Evolutionary conservation across 2,113 vertebrate species (phyloP).

Genomic region (Microcebus ravelobensis): DNA sequence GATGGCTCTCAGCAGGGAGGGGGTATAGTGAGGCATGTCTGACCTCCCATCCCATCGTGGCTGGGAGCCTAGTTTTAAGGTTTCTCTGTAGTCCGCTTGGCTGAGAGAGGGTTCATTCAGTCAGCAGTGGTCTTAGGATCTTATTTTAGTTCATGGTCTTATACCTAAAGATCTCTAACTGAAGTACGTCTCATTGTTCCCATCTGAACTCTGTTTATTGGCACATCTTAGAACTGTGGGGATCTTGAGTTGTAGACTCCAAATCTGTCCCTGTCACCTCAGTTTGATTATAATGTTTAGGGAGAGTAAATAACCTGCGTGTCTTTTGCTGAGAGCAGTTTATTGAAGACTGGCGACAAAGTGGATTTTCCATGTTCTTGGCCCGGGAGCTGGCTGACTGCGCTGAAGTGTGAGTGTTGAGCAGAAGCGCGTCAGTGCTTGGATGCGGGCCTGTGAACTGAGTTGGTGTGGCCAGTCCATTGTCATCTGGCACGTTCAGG

Average conservation of each 20-base stretch:
- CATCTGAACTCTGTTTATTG: background rate
- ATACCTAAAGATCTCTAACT: background rate
- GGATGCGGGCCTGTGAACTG: background rate
- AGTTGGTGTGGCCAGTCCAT: background rate
- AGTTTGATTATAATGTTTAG: background rate
- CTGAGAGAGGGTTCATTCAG: no score
- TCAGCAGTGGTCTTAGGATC: no score
- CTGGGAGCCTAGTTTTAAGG: no score
- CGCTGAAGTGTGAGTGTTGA: background rate
- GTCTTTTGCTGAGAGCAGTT: background rate
- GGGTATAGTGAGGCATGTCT: no score
- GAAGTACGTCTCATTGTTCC: background rate
- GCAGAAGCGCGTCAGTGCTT: rapidly evolving
- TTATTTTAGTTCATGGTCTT: no score
- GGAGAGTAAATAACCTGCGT: background rate
- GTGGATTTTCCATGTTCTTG: background rate
- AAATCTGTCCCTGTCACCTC: background rate
- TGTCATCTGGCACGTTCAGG: background rate
- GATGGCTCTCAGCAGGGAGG: no score
- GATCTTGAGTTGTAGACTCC: background rate
- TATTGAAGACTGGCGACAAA: background rate
- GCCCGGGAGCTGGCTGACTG: background rate
- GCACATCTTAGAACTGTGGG: background rate
- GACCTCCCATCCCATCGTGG: no score
- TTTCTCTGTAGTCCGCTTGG: no score